Evolutionary conservation across 2,797 vertebrate genomes (phyloP).

Genomic region (Leuciscus waleckii): DNA sequence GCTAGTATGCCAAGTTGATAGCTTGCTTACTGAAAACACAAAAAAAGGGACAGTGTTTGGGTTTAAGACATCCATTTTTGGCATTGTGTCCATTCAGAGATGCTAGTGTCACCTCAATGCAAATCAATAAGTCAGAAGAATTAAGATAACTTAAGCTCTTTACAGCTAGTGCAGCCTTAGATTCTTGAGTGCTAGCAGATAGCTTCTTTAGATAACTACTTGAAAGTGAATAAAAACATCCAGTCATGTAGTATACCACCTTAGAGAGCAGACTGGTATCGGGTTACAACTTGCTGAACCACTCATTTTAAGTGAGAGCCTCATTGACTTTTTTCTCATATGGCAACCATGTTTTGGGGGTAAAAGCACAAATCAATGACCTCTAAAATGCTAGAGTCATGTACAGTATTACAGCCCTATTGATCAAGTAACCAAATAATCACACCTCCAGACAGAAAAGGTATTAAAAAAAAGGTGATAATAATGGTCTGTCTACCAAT

Average conservation of each 20-base stretch:
- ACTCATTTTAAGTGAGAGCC: slow-evolving; percentile 49
- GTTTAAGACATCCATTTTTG: neutral
- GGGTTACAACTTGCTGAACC: slow-evolving; percentile 22
- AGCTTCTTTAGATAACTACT: neutral
- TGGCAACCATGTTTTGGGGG: slow-evolving; percentile 39
- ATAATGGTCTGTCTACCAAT: neutral
- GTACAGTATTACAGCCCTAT: slow-evolving; percentile 48
- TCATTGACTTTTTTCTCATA: slow-evolving; percentile 58
- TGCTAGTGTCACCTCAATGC: neutral
- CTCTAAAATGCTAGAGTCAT: slow-evolving; percentile 44
- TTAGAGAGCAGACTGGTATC: neutral
- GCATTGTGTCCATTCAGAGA: no score
- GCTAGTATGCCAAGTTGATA: neutral
- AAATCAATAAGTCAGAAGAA: neutral
- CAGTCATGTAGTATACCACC: slow-evolving; percentile 27
- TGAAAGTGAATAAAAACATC: slow-evolving; percentile 12
- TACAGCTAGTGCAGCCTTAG: neutral
- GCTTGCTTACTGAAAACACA: neutral
- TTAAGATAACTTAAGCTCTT: neutral
- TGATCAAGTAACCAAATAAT: slow-evolving; percentile 52
- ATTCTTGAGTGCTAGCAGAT: neutral
- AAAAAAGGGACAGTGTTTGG: neutral
- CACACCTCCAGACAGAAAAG: slow-evolving; percentile 27
- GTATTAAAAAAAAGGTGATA: neutral
- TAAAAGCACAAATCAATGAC: slow-evolving; percentile 59